Conservation (phyloP, 2,888 invertebrate species). For the Pogonocherus hispidulus region DNA sequence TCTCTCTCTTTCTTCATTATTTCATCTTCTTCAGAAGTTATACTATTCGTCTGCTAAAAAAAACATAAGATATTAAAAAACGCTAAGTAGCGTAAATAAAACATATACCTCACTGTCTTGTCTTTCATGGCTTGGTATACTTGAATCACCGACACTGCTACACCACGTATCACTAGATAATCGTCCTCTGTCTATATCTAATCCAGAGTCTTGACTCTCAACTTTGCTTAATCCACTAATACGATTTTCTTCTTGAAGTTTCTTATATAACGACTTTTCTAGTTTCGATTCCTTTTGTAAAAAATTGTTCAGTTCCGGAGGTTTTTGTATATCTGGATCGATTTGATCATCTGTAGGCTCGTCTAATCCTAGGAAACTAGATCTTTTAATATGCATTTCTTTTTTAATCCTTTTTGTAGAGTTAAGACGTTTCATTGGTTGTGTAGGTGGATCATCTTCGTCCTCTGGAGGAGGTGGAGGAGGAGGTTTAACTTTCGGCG, state of each 20-base stretch:
- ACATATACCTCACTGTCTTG: slow-evolving; percentile 77
- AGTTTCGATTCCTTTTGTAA: slow-evolving; percentile 85
- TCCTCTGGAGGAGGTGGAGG: slow-evolving; percentile 82
- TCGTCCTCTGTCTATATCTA: slow-evolving; percentile 74
- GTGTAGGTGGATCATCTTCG: slow-evolving; percentile 57
- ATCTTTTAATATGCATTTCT: slow-evolving; percentile 85
- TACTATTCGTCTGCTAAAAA: slow-evolving; percentile 73
- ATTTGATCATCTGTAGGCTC: slow-evolving; percentile 79
- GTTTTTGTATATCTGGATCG: slow-evolving; percentile 77
- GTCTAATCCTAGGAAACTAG: slow-evolving; percentile 89
- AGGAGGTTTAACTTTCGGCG: slow-evolving; percentile 72
- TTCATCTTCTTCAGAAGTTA: slow-evolving; percentile 86
- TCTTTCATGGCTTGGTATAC: slow-evolving; percentile 74
- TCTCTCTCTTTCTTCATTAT: slow-evolving; percentile 76
- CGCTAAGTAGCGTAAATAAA: neutral
- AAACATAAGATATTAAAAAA: slow-evolving; percentile 31
- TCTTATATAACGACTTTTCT: slow-evolving; percentile 83
- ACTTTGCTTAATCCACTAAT: slow-evolving; percentile 62
- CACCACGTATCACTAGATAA: slow-evolving; percentile 75
- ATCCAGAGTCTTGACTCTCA: slow-evolving; percentile 85
- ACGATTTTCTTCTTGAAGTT: slow-evolving; percentile 60
- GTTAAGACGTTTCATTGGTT: slow-evolving; percentile 78
- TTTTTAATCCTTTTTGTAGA: slow-evolving; percentile 89
- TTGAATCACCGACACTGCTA: slow-evolving; percentile 63
- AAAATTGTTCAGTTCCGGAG: slow-evolving; percentile 85